Evolutionary conservation across 2,113 vertebrate species (phyloP), one percentile per base, ranked within the genome.

Genomic region (Prolemur simus): DNA sequence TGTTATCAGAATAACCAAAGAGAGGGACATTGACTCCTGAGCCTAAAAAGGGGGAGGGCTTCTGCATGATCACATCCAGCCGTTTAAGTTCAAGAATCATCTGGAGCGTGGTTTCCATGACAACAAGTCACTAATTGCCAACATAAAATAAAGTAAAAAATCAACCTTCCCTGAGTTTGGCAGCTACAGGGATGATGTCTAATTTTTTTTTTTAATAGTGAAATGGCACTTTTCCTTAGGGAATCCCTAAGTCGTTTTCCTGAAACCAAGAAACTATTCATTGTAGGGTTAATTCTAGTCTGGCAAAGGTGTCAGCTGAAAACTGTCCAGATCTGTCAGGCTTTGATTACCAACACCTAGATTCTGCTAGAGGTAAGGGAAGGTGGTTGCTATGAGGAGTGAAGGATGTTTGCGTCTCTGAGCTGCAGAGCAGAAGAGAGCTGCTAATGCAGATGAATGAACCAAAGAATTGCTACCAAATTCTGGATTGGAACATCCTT

Each of bases 111-210:
- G 98, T 99, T 98, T 98, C 98, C 98, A 99, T 98, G 98, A 97
- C 98, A 98, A 98, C 98, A 98, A 98, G 96, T 96, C 97, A 98
- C 98, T 99, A 99, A 99, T 99, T 98, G 98, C 95, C 29, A 98
- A 97, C 96, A 98, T 97, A 98, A 98, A 98, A 98, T 97, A 98
- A 98, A 98, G 95, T 96, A 98, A 98, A 95, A 98, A 98, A 98
- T 98, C 98, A 98, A 97, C 97, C 97, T 96, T 98, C 96, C 96
- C 15, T 1, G 95, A 97, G 98, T 98, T 96, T 98, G 97, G 96
- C 97, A 97, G 96, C 96, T 96, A 98, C 77, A 92, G 97, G 64
- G 42, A 96, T 91, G 66, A 95, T 89, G 58, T 74, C 74, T 94
- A 42, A 37, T 74, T 90, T 84, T 89, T 68, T 11, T 76, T 60